A percentile compares a stretch with the other conserved stretches of the same genome.
These are phyloP conservation scores for Bubo scandiacus DNA, from an alignment of 2,113 vertebrate genomes.

Conservation along the genomic window DNA sequence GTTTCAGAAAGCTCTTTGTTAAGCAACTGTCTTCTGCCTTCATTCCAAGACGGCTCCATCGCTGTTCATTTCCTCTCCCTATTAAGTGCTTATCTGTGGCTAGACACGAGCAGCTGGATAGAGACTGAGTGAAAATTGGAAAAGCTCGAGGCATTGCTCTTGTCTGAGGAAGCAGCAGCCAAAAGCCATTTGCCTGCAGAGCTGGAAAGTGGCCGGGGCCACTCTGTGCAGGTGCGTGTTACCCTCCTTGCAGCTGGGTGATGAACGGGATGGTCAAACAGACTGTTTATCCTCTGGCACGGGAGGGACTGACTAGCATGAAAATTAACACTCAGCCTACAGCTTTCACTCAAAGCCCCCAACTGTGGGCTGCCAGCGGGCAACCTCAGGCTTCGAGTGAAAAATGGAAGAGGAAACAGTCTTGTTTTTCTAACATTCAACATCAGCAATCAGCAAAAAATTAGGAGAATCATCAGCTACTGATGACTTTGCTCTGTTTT, in stretches of 20 bases:
- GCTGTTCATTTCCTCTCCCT: constrained; percentile 18
- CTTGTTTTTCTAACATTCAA: neutral
- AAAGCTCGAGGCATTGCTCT: neutral
- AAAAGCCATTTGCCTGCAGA: neutral
- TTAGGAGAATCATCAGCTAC: neutral
- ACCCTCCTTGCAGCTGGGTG: neutral
- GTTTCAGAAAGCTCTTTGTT: neutral
- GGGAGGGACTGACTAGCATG: neutral
- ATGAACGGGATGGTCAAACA: neutral
- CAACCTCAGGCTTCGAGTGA: neutral
- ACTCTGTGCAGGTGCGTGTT: neutral
- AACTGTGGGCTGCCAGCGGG: neutral
- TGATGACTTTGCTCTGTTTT: neutral
- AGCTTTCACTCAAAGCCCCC: neutral
- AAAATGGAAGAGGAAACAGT: neutral
- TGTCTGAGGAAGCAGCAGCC: neutral
- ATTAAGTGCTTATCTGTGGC: neutral
- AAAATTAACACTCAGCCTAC: neutral
- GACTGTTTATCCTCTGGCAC: neutral
- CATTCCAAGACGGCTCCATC: neutral
- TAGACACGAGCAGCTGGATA: neutral
- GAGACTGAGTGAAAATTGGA: neutral
- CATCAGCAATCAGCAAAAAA: neutral
- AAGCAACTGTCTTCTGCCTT: neutral
- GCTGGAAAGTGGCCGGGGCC: neutral